These are phyloP conservation scores for Eumaeus atala DNA, from an alignment of 1,140 invertebrate species.

Conservation along the genomic window DNA sequence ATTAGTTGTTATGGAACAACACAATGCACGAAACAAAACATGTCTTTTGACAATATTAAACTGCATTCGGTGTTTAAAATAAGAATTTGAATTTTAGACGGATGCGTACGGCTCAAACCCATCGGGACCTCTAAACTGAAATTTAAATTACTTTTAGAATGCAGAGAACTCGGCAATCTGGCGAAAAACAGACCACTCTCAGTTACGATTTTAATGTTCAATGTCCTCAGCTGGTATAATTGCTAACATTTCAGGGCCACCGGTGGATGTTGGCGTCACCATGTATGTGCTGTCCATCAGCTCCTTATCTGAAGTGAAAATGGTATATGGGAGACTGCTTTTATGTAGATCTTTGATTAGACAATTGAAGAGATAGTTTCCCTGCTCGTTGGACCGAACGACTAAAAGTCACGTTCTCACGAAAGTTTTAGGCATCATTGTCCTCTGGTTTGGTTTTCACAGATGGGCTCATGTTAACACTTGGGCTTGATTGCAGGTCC, in stretches of 20 bases:
- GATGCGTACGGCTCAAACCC: no score
- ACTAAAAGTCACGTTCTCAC: constrained; percentile 34
- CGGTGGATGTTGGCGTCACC: constrained; percentile 96
- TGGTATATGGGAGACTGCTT: constrained; percentile 81
- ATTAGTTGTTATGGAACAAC: no score
- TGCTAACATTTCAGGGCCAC: constrained; percentile 85
- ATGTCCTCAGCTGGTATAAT: constrained; percentile 27
- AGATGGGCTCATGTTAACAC: constrained; percentile 34
- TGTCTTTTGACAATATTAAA: no score
- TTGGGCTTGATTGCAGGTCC: constrained; percentile 88
- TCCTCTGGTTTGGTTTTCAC: constrained; percentile 67
- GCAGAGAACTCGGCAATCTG: no score
- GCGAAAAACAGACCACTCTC: no score
- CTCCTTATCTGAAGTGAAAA: constrained; percentile 97
- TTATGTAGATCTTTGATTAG: constrained; percentile 45
- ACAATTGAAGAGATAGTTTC: constrained; percentile 35
- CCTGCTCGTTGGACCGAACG: constrained; percentile 46
- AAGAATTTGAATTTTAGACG: no score
- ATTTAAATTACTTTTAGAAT: no score
- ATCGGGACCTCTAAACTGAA: no score
- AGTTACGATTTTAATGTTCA: background rate
- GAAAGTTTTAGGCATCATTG: constrained; percentile 48
- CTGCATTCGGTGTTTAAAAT: no score
- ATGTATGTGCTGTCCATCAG: constrained; percentile 98
- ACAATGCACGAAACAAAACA: no score